Percentiles rank a stretch among this genome's conserved stretches.
Conservation (phyloP, 2,797 vertebrate genomes). For the Sebastes jordani region DNA sequence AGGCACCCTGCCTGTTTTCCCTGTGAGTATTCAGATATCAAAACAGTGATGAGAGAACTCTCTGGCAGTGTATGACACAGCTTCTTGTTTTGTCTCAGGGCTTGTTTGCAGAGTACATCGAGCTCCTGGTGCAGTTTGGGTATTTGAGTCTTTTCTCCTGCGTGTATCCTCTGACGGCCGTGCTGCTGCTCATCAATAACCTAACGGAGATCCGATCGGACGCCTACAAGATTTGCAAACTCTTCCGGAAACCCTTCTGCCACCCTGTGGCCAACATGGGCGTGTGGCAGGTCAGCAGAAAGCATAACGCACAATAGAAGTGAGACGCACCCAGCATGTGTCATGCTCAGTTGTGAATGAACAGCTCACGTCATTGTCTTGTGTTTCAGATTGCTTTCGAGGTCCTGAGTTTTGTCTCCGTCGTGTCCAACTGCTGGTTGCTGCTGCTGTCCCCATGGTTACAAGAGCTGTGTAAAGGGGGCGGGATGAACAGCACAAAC, state of each 20-base stretch:
- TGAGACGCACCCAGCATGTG: neutral
- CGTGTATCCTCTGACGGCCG: slow-evolving; percentile 84
- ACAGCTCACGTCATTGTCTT: neutral
- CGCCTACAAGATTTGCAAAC: slow-evolving; percentile 85
- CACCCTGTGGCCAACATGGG: slow-evolving; percentile 81
- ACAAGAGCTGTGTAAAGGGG: slow-evolving; percentile 60
- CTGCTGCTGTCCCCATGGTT: slow-evolving; percentile 81
- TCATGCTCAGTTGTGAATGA: neutral
- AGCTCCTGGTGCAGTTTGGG: slow-evolving; percentile 88
- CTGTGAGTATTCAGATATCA: slow-evolving; percentile 62
- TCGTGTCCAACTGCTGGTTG: slow-evolving; percentile 87
- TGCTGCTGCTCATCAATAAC: slow-evolving; percentile 86
- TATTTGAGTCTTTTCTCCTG: slow-evolving; percentile 89
- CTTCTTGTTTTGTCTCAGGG: slow-evolving; percentile 68
- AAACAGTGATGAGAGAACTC: too few species aligned
- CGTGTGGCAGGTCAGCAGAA: slow-evolving; percentile 83
- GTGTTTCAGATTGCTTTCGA: slow-evolving; percentile 82
- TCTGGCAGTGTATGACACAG: neutral
- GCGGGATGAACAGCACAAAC: slow-evolving; percentile 63
- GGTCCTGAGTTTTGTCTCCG: slow-evolving; percentile 82
- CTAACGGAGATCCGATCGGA: slow-evolving; percentile 85
- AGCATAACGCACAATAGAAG: neutral
- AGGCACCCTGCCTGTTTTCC: slow-evolving; percentile 73
- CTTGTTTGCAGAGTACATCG: slow-evolving; percentile 87
- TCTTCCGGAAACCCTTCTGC: slow-evolving; percentile 85